These are phyloP conservation scores for Scolanthus callimorphus DNA, from an alignment of 92 coral and sea anemone genomes.

Conservation along the genomic window DNA sequence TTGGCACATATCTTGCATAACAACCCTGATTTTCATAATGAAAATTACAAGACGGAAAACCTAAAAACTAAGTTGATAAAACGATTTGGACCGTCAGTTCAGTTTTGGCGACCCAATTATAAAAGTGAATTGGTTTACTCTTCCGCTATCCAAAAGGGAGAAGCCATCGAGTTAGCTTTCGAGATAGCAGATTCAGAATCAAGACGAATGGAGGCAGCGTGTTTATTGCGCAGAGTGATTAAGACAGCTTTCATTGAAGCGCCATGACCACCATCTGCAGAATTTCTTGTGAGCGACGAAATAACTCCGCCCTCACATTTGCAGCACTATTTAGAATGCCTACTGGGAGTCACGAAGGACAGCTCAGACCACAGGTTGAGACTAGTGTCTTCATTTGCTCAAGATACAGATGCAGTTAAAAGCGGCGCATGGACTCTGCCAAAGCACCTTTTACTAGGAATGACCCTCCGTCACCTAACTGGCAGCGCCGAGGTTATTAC, in stretches of 20 bases:
- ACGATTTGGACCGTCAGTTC: slow-evolving; percentile 4
- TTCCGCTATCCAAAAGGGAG: neutral
- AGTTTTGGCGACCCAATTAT: slow-evolving; percentile 17
- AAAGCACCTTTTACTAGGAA: slow-evolving; percentile 14
- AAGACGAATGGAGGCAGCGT: neutral
- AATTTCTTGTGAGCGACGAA: neutral
- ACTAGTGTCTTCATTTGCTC: slow-evolving; percentile 5
- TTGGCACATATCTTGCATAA: neutral
- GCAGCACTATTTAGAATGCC: neutral
- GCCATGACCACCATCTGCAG: slow-evolving; percentile 11
- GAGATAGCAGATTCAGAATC: neutral
- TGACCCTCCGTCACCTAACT: slow-evolving; percentile 8
- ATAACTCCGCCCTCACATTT: neutral
- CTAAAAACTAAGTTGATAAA: neutral
- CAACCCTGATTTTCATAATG: neutral
- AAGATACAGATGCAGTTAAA: slow-evolving; percentile 5
- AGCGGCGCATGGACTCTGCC: slow-evolving; percentile 25
- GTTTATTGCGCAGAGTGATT: slow-evolving; percentile 12
- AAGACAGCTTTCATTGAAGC: neutral
- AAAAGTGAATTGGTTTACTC: slow-evolving; percentile 1
- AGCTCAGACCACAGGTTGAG: slow-evolving; percentile 1
- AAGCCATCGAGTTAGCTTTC: neutral
- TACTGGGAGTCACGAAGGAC: neutral
- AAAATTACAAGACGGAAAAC: neutral
- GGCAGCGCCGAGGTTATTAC: slow-evolving; percentile 7